Conservation (phyloP, 2,888 invertebrate genomes). For the Trichopria drosophilae region DNA sequence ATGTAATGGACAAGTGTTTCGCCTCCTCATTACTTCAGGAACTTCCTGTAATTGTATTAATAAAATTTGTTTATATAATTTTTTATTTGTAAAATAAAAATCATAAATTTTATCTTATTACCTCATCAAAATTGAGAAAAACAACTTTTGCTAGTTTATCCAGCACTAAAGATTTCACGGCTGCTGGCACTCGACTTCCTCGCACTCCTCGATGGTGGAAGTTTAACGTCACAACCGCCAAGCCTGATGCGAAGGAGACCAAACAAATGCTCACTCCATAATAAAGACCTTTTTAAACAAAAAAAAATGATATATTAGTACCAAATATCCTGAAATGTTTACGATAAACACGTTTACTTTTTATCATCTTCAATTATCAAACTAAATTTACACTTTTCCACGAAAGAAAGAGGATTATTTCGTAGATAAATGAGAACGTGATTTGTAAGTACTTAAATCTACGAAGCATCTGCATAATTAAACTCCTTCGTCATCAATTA, state of each 20-base stretch:
- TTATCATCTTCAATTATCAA: no score
- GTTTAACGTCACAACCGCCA: slow-evolving; percentile 82
- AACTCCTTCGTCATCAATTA: no score
- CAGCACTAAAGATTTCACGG: slow-evolving; percentile 72
- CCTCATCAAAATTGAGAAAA: slow-evolving; percentile 70
- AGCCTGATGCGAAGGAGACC: slow-evolving; percentile 78
- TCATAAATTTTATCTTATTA: slow-evolving; percentile 25
- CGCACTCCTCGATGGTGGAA: slow-evolving; percentile 83
- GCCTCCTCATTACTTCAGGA: slow-evolving; percentile 40
- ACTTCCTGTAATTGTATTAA: slow-evolving; percentile 27
- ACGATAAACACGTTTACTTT: background rate
- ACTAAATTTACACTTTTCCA: no score
- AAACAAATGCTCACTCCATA: slow-evolving; percentile 82
- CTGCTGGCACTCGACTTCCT: slow-evolving; percentile 75
- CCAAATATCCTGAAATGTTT: background rate
- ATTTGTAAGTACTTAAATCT: no score
- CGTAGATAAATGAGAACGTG: no score
- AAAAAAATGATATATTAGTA: background rate
- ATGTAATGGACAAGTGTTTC: slow-evolving; percentile 48
- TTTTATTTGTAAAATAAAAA: background rate
- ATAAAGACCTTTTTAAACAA: slow-evolving; percentile 78
- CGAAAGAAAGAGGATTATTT: no score
- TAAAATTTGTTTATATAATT: background rate
- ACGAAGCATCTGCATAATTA: no score
- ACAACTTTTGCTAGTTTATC: slow-evolving; percentile 74